Conservation (phyloP, 2,113 vertebrate species). For the Corythornis vintsioides region DNA sequence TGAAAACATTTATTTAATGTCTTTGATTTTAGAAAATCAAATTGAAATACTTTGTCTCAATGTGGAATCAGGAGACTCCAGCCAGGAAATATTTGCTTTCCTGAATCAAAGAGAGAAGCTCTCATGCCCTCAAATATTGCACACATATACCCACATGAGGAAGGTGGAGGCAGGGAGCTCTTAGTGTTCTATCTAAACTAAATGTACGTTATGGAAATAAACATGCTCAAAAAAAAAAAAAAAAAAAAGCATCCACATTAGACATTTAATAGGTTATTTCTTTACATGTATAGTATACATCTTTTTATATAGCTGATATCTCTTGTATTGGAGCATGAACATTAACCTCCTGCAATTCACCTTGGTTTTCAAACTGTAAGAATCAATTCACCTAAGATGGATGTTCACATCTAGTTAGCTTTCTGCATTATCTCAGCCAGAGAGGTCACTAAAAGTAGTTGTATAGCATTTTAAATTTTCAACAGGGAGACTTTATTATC, state of each 20-base stretch:
- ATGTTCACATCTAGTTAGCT: conserved; percentile 57
- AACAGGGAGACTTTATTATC: conserved; percentile 63
- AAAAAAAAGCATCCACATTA: not conserved
- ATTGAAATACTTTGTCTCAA: not conserved
- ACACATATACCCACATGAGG: not conserved
- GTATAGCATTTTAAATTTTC: conserved; percentile 63
- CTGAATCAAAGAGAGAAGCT: not conserved
- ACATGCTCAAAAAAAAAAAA: not conserved
- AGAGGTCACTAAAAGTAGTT: conserved; percentile 72
- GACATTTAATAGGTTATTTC: conserved; percentile 24
- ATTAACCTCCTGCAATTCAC: conserved; percentile 57
- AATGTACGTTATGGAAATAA: conserved; percentile 10
- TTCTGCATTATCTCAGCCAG: conserved; percentile 66
- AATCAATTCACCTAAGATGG: conserved; percentile 47
- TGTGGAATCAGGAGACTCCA: not conserved
- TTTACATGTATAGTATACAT: not conserved
- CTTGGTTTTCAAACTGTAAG: conserved; percentile 44
- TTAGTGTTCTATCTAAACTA: not conserved
- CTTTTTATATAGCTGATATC: not conserved
- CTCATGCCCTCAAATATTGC: not conserved
- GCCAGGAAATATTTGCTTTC: not conserved
- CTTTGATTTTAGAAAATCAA: not conserved
- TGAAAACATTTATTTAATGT: not conserved
- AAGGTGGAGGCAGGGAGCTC: not conserved
- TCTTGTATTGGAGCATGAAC: conserved; percentile 18